Evolutionary conservation across 2,888 invertebrate species (phyloP), one percentile per base, ranked within the genome.

Genomic region (Hofmannophila pseudospretella): DNA sequence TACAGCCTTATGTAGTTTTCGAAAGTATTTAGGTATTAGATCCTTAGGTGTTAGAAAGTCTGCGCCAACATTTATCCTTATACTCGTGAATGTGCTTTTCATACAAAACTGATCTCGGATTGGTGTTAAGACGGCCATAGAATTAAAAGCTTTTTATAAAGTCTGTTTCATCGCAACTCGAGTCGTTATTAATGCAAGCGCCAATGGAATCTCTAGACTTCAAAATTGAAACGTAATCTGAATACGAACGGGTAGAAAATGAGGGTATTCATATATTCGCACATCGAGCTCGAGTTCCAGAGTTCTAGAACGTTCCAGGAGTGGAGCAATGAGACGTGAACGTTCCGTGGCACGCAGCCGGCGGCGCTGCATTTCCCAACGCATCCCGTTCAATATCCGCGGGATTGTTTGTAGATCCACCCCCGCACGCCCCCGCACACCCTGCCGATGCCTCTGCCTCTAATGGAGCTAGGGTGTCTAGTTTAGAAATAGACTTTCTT

Each of bases 351-450:
- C 71, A 77, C 74, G 74, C 79, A 77, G 69, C 27, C 72, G 68
- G 60, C 67, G 60, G 63, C 62, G 63, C 61, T 74, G 79, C 78
- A 80, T 82, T 82, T 82, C 82, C 84, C 67, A 80, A 85, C 81
- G 81, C 84, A 82, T 75, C 75, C 62, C 81, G 82, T 82, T 85
- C 84, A 84, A 85, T 84, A 85, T 84, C 82, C 82, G 79, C 75
- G 76, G 75, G 69, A 82, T 84, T 84, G 84, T 85, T 82, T 84
- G 84, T 72, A 67, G 70, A 75, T 61, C 64, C 64, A 54, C 46
- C 67, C 58, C 53, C 49, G 40, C 39, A 45, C 39, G 42, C 40
- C 39, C 54, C 47, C 45, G 56, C 45, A 60, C 44, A 37, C 35
- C 44, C 38, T 44, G 38, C 46, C 51, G 43, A 49, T 46, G 40